Conservation (phyloP, 2,888 invertebrate genomes). For the Aphelenchoides bicaudatus region DNA sequence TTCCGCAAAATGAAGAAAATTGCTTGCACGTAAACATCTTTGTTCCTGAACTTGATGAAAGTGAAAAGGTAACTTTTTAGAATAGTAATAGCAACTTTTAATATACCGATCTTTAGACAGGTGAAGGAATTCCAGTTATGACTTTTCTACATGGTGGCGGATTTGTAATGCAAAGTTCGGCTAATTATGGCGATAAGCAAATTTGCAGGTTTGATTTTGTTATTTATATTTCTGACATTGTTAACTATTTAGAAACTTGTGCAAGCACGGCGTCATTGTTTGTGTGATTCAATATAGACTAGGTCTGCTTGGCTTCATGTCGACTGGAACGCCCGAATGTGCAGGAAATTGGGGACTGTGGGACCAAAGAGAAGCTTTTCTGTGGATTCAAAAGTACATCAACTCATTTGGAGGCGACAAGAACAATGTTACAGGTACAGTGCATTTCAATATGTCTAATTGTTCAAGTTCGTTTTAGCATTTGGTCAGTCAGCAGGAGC, state of each 20-base stretch:
- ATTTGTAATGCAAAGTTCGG: conserved; percentile 37
- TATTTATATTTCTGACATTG: conserved; percentile 1
- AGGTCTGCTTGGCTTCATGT: conserved; percentile 53
- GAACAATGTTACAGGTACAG: conserved; percentile 54
- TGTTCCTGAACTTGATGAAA: conserved; percentile 31
- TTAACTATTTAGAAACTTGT: conserved; percentile 40
- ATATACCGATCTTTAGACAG: not conserved
- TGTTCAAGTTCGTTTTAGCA: conserved; percentile 30
- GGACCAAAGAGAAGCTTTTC: conserved; percentile 54
- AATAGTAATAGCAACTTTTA: too few relatives aligned
- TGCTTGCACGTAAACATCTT: conserved; percentile 54
- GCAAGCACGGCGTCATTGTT: conserved; percentile 47
- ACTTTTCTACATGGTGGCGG: conserved; percentile 46
- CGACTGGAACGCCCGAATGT: conserved; percentile 45
- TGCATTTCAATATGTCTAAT: conserved; percentile 52
- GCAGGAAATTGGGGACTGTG: conserved; percentile 54
- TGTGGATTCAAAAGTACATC: conserved; percentile 55
- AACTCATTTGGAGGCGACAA: conserved; percentile 52
- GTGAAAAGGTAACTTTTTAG: not conserved
- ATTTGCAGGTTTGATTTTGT: conserved; percentile 36
- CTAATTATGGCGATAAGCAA: conserved; percentile 42
- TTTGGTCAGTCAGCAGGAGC: conserved; percentile 55
- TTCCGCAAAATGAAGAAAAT: conserved; percentile 45
- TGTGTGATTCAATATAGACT: conserved; percentile 54
- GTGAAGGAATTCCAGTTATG: conserved; percentile 37